A percentile compares a stretch with the other conserved stretches of the same genome.
Conservation (phyloP, 2,888 invertebrate genomes). For the Eulithis prunata region DNA sequence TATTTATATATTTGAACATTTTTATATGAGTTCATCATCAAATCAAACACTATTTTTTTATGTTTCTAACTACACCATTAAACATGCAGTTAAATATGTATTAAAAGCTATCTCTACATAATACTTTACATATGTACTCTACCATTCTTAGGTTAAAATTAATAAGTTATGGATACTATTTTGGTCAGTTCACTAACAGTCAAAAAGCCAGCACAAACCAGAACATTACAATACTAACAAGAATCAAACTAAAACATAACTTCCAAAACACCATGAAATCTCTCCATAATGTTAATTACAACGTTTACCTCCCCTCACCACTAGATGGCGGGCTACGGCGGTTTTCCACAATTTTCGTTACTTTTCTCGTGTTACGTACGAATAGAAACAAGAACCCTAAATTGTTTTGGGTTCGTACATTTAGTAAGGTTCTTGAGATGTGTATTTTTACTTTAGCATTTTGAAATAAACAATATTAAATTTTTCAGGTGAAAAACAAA, state of each 20-base stretch:
- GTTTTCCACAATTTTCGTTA: conserved; percentile 60
- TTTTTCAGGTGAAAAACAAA: no score
- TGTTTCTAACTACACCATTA: no score
- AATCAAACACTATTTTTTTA: no score
- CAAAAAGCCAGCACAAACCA: background rate
- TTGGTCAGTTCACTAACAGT: no score
- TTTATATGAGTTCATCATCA: no score
- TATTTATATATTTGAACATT: no score
- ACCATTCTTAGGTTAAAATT: no score
- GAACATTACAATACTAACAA: background rate
- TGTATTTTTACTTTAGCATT: background rate
- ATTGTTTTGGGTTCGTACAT: conserved; percentile 25
- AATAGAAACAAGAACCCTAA: conserved; percentile 30
- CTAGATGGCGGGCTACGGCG: conserved; percentile 70
- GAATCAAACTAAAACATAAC: conserved; percentile 21
- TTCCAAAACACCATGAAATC: conserved; percentile 29
- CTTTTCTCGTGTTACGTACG: conserved; percentile 53
- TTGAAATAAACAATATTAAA: no score
- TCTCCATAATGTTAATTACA: conserved; percentile 25
- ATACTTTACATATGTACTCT: no score
- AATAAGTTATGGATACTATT: no score
- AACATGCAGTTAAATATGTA: no score
- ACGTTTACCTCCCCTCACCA: conserved; percentile 60
- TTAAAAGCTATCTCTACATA: no score
- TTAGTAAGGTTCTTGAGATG: background rate